Evolutionary conservation across 1,140 invertebrate species (phyloP), one percentile per base, ranked within the genome.

Genomic region (Sarcophaga peregrina): DNA sequence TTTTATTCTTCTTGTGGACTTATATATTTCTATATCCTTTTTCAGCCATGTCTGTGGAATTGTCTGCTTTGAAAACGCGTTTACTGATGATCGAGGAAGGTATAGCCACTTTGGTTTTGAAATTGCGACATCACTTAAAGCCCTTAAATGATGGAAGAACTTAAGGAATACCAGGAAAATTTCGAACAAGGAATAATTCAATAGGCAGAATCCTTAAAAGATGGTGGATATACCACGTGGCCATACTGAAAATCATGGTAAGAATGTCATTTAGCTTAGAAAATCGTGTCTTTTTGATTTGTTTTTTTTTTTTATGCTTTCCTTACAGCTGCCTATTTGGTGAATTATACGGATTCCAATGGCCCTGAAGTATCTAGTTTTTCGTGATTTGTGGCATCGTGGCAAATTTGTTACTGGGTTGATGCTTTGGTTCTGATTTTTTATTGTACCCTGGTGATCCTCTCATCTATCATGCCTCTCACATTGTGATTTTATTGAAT

Each of bases 381-480:
- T 93, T 86, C 92, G 92, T 87, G 93, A 96, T 90, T 90, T 96
- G 37, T 96, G 95, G 94, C 91, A 92, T 84, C 92, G 91, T 87
- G 93, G 93, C 11, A 94, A 93, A 86, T 96, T 92, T 86, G 85
- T 97, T 9, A 95, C 95, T 90, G 89, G 82, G 96, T 95, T 25
- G 90, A 92, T 37, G 95, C 96, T 87, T 97, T 96, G 96, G 95
- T 48, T 95, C 94, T 46, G 94, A 96, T 87, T 96, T 94, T 90
- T 89, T 96, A 11, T 93, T 92, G 20, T 96, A 96, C 91, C 91
- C 93, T 84, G 93, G 93, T 87, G 90, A 90, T 87, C 90, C 90
- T 0, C 50, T 87, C 1, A 84, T 87, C 10, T 90, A 89, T 80
- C 90, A 90, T 84, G 89, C 90, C 37, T 89, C 90, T 0, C 89